Evolutionary conservation across 2,113 vertebrate genomes (phyloP).

Genomic region (Neolamprologus hecqui): DNA sequence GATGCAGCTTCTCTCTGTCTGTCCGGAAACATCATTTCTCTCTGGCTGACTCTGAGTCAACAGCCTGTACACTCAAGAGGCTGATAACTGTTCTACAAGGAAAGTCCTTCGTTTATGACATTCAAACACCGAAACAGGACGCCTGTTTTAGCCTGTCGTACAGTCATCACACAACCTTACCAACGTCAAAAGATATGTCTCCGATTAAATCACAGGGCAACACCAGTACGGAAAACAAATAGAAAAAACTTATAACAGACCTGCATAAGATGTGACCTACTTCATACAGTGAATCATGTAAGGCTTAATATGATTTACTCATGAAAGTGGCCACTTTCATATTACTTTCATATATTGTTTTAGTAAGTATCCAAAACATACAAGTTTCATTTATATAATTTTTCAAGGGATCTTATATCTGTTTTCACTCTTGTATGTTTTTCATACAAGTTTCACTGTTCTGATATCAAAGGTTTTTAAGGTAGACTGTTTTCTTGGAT

Average conservation of each 20-base stretch:
- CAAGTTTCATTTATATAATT: neutral
- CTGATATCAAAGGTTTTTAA: too few relatives aligned
- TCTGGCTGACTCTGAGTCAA: neutral
- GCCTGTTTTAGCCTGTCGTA: conserved; percentile 19
- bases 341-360: too few relatives aligned
- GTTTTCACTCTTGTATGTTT: too few relatives aligned
- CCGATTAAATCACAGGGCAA: conserved; percentile 33
- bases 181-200: conserved; percentile 64
- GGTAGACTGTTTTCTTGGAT: too few relatives aligned
- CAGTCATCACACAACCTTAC: conserved; percentile 24
- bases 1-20: neutral
- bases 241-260: fast-evolving
- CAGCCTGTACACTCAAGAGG: neutral
- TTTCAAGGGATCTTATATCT: too few relatives aligned
- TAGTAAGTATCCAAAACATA: neutral
- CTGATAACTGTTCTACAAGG: neutral
- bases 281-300: too few relatives aligned
- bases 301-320: too few relatives aligned
- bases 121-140: neutral
- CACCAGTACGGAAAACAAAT: neutral
- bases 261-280: fast-evolving
- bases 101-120: conserved; percentile 60
- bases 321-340: fast-evolving
- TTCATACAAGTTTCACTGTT: too few relatives aligned
- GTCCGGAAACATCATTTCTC: conserved; percentile 19